Percentiles rank a stretch among this genome's conserved stretches.
Conservation (phyloP, 2,113 vertebrate genomes). For the Brienomyrus brachyistius region DNA sequence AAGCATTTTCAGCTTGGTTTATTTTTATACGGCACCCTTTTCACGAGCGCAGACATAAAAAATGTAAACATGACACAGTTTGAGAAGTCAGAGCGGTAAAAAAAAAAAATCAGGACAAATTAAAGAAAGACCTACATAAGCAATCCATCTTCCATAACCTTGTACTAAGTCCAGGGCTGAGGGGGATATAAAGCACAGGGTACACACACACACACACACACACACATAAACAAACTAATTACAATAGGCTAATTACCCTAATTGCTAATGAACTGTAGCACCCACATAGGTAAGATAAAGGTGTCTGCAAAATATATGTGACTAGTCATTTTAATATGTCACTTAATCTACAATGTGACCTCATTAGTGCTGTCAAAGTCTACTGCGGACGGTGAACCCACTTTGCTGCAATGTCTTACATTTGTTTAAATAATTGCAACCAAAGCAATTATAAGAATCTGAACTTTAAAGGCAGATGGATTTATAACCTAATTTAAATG, state of each 20-base stretch:
- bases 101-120: neutral
- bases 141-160: neutral
- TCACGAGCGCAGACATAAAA: neutral
- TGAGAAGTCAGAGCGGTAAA: neutral
- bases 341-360: neutral
- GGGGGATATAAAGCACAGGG: neutral
- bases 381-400: neutral
- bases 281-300: neutral
- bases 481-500: neutral
- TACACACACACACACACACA: neutral
- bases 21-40: neutral
- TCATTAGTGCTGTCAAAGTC: neutral
- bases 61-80: neutral
- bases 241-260: neutral
- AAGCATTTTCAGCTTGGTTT: neutral
- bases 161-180: neutral
- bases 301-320: neutral
- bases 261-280: neutral
- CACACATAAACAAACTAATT: neutral
- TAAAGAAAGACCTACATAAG: neutral
- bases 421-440: neutral
- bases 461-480: neutral
- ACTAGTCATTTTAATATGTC: neutral
- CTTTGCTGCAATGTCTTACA: neutral
- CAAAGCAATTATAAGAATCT: neutral